Conservation (phyloP, 1,140 invertebrate species). For the Parapsyche elsis region DNA sequence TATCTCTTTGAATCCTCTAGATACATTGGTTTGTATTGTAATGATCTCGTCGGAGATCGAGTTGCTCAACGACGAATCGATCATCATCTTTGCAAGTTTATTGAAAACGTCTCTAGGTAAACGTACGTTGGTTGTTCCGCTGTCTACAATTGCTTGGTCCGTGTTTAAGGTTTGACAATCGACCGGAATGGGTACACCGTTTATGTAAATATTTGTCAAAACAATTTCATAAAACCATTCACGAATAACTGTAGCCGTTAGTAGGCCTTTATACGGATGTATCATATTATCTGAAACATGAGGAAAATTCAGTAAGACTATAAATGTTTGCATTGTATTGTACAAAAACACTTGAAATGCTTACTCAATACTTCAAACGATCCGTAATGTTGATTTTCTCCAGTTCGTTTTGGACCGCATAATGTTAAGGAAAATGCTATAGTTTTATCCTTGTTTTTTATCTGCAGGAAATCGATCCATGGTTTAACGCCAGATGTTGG, state of each 20-base stretch:
- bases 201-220: slow-evolving; percentile 45
- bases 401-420: slow-evolving; percentile 43
- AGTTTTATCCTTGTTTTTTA: slow-evolving; percentile 52
- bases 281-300: slow-evolving; percentile 53
- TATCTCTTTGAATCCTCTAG: neutral
- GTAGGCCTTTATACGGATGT: slow-evolving; percentile 40
- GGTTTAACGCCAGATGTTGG: slow-evolving; percentile 48
- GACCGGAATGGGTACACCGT: slow-evolving; percentile 36
- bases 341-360: neutral
- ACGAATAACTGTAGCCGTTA: slow-evolving; percentile 45
- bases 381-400: slow-evolving; percentile 49
- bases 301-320: neutral
- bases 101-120: slow-evolving; percentile 51
- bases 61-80: slow-evolving; percentile 18
- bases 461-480: slow-evolving; percentile 55
- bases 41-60: neutral
- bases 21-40: neutral
- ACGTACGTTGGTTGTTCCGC: slow-evolving; percentile 53
- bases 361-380: slow-evolving; percentile 55
- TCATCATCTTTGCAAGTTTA: slow-evolving; percentile 42
- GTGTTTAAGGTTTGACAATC: slow-evolving; percentile 49
- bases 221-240: slow-evolving; percentile 56
- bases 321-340: no score
- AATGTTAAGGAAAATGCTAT: slow-evolving; percentile 55
- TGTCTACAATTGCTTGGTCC: slow-evolving; percentile 53